phyloP scores from a whole-genome alignment of 2,113 vertebrate species.

The Aramus guarauna region DNA sequence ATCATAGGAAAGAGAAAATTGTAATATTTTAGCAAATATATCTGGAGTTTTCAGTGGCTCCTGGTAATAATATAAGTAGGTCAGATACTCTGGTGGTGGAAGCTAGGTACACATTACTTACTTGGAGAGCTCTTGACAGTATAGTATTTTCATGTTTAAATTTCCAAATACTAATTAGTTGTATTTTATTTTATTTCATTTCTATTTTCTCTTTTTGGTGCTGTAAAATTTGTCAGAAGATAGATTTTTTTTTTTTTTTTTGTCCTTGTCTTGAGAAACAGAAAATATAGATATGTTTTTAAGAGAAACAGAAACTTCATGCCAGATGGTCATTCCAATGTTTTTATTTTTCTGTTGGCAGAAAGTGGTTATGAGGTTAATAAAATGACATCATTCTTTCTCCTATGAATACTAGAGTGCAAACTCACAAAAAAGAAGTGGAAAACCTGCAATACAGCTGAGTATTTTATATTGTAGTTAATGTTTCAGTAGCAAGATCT shows the following conservation, averaged over 20 bases:
- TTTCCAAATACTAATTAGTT: not conserved
- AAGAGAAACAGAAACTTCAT: constrained; percentile 14
- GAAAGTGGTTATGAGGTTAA: constrained; percentile 14
- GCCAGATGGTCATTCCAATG: constrained; percentile 35
- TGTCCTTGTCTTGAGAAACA: not conserved
- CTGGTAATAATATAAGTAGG: not conserved
- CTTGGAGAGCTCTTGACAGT: not conserved
- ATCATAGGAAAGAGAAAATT: not conserved
- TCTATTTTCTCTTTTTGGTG: not conserved
- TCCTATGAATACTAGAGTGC: not conserved
- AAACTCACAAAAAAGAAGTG: not conserved
- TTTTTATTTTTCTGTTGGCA: constrained; percentile 34
- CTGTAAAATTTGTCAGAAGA: not conserved
- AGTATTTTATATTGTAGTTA: not conserved
- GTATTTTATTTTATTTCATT: not conserved
- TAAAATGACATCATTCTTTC: constrained; percentile 35
- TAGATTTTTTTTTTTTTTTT: not conserved
- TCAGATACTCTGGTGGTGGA: not conserved
- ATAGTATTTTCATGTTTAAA: not conserved
- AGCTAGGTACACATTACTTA: not conserved
- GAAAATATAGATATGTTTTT: constrained; percentile 34
- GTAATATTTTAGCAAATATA: not conserved
- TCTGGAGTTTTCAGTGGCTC: not conserved
- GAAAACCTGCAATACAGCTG: not conserved
- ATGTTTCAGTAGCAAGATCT: not conserved